Conservation (phyloP, 2,797 vertebrate species). For the Synanceia verrucosa region DNA sequence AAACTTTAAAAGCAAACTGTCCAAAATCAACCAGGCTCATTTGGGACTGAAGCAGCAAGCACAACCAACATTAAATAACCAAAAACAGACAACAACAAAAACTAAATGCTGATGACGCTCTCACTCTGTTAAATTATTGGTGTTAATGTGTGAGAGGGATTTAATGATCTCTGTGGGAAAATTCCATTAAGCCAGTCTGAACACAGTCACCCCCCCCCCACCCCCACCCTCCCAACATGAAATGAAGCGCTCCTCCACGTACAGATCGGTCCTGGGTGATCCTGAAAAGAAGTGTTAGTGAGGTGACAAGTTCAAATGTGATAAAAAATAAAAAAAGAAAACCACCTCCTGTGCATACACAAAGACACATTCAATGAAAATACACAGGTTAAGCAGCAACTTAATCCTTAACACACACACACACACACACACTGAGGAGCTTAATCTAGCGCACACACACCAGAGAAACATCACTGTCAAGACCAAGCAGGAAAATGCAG, state of each 20-base stretch:
- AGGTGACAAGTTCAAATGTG: constrained; percentile 38
- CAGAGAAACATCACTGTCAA: constrained; percentile 25
- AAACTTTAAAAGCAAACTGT: constrained; percentile 32
- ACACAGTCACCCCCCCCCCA: not conserved
- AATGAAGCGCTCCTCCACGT: constrained; percentile 27
- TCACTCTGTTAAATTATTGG: not conserved
- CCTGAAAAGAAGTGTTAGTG: constrained; percentile 60
- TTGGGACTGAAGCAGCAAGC: constrained; percentile 43
- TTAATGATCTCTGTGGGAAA: constrained; percentile 31
- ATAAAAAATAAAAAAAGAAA: constrained; percentile 1
- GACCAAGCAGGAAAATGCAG: constrained; percentile 28
- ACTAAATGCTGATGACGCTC: not conserved
- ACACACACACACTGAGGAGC: constrained; percentile 25
- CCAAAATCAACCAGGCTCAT: constrained; percentile 24
- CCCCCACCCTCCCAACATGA: not conserved
- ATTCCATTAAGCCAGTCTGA: constrained; percentile 17
- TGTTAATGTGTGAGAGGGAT: constrained; percentile 17
- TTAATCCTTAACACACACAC: constrained; percentile 36
- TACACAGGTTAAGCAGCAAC: constrained; percentile 45
- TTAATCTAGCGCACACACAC: constrained; percentile 3
- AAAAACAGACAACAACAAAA: not conserved
- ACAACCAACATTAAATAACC: constrained; percentile 31
- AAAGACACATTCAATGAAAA: constrained; percentile 38
- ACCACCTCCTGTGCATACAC: constrained; percentile 4
- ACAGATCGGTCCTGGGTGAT: constrained; percentile 26